These are phyloP conservation scores for Prinia subflava DNA, from an alignment of 2,113 vertebrate species.

Conservation along the genomic window DNA sequence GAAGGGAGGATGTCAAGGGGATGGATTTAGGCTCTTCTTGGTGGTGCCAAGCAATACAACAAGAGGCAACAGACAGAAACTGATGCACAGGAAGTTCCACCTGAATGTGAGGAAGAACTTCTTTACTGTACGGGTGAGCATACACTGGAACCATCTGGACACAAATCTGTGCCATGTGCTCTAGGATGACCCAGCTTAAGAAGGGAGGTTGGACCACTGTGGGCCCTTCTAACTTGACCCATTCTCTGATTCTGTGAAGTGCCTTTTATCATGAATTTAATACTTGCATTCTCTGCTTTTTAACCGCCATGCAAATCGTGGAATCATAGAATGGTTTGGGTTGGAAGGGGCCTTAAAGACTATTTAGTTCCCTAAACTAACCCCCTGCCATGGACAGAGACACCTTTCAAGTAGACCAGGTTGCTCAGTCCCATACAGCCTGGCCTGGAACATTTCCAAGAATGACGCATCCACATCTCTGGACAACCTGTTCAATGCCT, in stretches of 20 bases:
- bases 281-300: too few relatives aligned
- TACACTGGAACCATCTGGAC: not conserved
- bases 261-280: too few relatives aligned
- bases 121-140: accelerated
- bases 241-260: too few relatives aligned
- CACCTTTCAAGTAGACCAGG: not conserved
- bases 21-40: not conserved
- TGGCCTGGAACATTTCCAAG: not conserved
- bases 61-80: not conserved
- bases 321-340: not conserved
- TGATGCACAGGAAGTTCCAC: not conserved
- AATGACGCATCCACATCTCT: not conserved
- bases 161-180: not conserved
- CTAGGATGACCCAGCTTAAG: not conserved
- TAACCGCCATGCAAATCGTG: not conserved
- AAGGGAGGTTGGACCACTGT: not conserved
- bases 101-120: not conserved
- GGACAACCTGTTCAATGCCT: not conserved
- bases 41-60: not conserved
- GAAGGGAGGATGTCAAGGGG: not conserved
- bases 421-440: not conserved
- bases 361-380: not conserved
- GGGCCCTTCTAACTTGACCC: too few relatives aligned
- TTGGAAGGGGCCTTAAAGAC: not conserved
- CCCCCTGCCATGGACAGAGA: not conserved